A percentile compares a stretch with the other conserved stretches of the same genome.
Conservation (phyloP, 2,797 vertebrate species). For the Forpus xanthops region DNA sequence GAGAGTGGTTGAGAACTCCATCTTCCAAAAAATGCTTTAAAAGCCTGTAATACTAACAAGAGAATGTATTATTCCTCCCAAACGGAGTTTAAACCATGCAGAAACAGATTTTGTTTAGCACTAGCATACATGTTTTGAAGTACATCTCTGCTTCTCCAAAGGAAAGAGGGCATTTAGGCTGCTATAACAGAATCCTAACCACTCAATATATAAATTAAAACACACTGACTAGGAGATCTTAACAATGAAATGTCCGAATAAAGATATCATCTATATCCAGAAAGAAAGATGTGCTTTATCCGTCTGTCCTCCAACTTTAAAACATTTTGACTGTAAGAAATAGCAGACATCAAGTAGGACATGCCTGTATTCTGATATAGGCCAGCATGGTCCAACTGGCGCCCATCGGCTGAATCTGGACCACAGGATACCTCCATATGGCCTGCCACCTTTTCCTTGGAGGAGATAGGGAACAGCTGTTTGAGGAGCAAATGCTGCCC, state of each 20-base stretch:
- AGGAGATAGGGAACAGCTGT: conserved; percentile 66
- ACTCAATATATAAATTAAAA: conserved; percentile 57
- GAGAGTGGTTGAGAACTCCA: conserved; percentile 14
- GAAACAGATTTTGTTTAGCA: conserved; percentile 57
- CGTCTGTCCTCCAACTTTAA: conserved; percentile 4
- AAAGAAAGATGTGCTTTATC: conserved; percentile 24
- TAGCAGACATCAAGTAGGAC: conserved; percentile 8
- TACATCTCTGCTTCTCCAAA: conserved; percentile 9
- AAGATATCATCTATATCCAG: not conserved
- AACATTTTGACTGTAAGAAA: conserved; percentile 6
- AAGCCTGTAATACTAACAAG: conserved; percentile 34
- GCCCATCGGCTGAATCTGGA: conserved; percentile 42
- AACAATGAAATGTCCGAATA: not conserved
- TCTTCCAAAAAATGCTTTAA: conserved; percentile 39
- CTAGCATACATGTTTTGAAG: conserved; percentile 15
- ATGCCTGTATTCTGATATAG: not conserved
- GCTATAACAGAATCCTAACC: conserved; percentile 15
- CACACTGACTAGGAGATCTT: conserved; percentile 12
- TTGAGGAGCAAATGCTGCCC: conserved; percentile 58
- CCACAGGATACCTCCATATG: conserved; percentile 65
- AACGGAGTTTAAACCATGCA: conserved; percentile 45
- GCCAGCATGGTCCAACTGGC: conserved; percentile 39
- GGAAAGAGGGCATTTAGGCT: not conserved
- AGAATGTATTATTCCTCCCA: conserved; percentile 55
- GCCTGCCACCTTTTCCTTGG: conserved; percentile 65